Evolutionary conservation across 2,113 vertebrate species (phyloP), one percentile per base, ranked within the genome.

Genomic region (Ophthalmolycus amberensis): DNA sequence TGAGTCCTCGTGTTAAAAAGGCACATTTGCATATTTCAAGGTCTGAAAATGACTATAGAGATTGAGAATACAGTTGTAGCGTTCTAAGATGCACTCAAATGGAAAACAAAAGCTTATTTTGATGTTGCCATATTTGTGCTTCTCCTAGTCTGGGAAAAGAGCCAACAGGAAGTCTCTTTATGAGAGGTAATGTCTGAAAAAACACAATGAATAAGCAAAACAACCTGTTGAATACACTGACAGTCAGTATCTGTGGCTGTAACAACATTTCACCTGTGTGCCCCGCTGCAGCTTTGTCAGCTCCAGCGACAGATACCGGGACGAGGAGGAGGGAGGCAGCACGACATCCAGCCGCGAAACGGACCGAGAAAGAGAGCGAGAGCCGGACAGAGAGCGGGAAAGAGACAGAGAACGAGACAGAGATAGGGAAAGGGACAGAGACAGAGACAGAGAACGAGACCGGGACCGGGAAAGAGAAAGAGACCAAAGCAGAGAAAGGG

Each of bases 121-220:
- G 8, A 52, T 76, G 16, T 54, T 74, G 1, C 70, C 1, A 50
- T 67, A 18, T 74, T 72, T 66, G 18, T 71, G 11, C 79, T 85
- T 87, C 14, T 56, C 71, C 10, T 89, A 97, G 97, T 92, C 95
- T 29, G 95, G 93, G 75, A 96, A 96, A 88, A 95, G 97, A 80
- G 92, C 94, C n/a, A 95, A 96, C 22, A 96, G 96, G 89, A 98
- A 97, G 77, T 95, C 95, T 67, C 92, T 98, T 5, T 97, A 98
- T 68, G 97, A 98, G 79, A 97, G 97, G 97, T 98, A 92, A 94
- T 27, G 90, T 60, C 14, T 25, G 5, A 48, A 82, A 27, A 58
- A 27, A 6, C 16, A 37, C 0, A 0, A 62, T 5, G 0, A 71
- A 37, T 20, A 48, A 70, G 29, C 6, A 38, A 38, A 71, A n/a